phyloP scores from a whole-genome alignment of 1,140 invertebrate species.

The Drosophila melanica region DNA sequence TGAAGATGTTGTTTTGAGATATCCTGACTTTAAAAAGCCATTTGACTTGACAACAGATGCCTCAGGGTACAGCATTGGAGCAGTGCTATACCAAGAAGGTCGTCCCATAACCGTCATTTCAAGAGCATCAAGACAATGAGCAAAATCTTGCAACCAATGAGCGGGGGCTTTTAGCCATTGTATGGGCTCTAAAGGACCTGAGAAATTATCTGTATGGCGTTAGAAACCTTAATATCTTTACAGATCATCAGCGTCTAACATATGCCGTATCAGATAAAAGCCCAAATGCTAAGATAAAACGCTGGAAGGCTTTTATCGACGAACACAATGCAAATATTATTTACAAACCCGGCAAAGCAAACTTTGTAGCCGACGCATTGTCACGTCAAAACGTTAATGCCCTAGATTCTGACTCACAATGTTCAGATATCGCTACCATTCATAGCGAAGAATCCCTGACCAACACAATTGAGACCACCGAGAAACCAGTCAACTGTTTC shows the following conservation, averaged over 20 bases:
- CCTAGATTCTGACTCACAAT: not conserved
- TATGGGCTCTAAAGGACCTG: constrained; percentile 12
- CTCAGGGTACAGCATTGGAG: constrained; percentile 1
- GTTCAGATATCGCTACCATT: not conserved
- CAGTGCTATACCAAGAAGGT: constrained; percentile 11
- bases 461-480: constrained; percentile 11
- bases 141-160: no score
- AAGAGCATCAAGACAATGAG: no score
- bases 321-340: constrained; percentile 29
- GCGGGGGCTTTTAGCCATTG: no score
- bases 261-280: no score
- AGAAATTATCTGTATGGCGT: constrained; percentile 21
- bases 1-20: no score
- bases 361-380: constrained; percentile 20
- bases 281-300: no score
- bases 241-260: constrained; percentile 16
- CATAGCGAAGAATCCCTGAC: not conserved
- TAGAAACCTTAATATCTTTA: constrained; percentile 14
- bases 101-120: constrained; percentile 34
- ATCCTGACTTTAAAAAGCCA: not conserved
- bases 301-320: constrained; percentile 35
- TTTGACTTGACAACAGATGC: no score
- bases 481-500: constrained; percentile 31
- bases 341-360: constrained; percentile 35
- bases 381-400: constrained; percentile 21